Base-by-base conservation (phyloP, 2,113 vertebrate genomes). In the Scomber japonicus region DNA sequence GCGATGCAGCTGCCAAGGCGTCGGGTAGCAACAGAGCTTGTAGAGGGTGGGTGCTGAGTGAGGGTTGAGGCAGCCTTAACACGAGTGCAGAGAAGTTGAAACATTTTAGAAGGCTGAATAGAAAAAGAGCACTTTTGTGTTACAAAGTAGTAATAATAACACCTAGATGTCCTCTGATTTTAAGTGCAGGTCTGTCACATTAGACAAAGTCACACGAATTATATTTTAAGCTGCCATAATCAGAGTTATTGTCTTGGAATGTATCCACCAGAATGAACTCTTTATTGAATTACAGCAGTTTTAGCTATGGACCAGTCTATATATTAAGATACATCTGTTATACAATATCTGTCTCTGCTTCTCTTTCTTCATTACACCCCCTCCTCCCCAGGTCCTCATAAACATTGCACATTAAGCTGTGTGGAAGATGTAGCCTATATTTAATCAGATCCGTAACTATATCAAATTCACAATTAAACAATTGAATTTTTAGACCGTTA, bases 21-120 rank as follows among this genome's bases (percentile, higher is more conserved):
- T 94, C 86, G 95, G 95, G 92, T 95, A 95, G 95, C 94, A 96
- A 95, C 94, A 96, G 95, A 90, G 88, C 59, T 71, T 57, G 65
- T 11, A 80, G 91, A 91, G 90, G 88, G 90, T 74, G 92, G 89
- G 83, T 89, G 84, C 83, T 69, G 75, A 80, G 80, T 45, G 82
- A 84, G 85, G 75, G 71, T 35, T 75, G 79, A 83, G 78, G 72
- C 83, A 81, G 87, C 88, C 76, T 87, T 87, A 63, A 59, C 21
- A 45, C 44, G n/a, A 91, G 85, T 71, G 89, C 90, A 90, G 63
- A 91, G 83, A 91, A 94, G 89, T 92, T 92, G 85, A 73, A 81
- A 74, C 68, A 75, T 86, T 92, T 86, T 84, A 70, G 85, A 88
- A 83, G 68, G 82, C 70, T 62, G 69, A 62, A 81, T 53, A 64